phyloP scores from a whole-genome alignment of 2,113 vertebrate genomes.

The Scomber japonicus region DNA sequence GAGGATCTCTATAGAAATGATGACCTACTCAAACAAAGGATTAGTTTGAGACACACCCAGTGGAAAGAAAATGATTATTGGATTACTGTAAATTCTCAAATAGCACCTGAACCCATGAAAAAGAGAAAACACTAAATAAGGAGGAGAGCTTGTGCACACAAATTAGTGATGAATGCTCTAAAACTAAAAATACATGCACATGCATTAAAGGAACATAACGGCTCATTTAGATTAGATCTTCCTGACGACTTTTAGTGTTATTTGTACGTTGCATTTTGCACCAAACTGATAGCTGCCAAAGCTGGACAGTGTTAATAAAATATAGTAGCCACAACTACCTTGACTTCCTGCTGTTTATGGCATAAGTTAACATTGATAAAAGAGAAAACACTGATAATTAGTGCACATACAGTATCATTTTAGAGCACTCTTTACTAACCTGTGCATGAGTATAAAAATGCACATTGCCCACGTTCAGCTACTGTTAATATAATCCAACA shows the following conservation, averaged over 20 bases:
- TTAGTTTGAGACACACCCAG: conserved; percentile 10
- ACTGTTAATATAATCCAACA: neutral
- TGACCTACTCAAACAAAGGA: neutral
- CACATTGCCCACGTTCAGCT: neutral
- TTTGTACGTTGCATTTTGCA: neutral
- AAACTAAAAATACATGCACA: too few species aligned
- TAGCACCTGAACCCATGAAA: neutral
- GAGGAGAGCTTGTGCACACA: too few species aligned
- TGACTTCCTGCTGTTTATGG: too few species aligned
- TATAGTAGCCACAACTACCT: too few species aligned
- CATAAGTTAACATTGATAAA: too few species aligned
- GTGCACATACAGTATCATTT: too few species aligned
- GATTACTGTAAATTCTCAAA: conserved; percentile 12
- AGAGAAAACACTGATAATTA: too few species aligned
- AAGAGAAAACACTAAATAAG: too few species aligned
- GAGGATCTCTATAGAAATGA: too few species aligned
- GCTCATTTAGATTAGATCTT: too few species aligned
- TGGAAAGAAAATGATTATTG: neutral
- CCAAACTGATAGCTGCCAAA: neutral
- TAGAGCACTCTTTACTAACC: neutral
- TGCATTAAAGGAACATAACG: too few species aligned
- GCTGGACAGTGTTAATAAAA: neutral
- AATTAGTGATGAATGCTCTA: too few species aligned
- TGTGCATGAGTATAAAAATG: neutral
- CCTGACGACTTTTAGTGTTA: neutral